These are phyloP conservation scores for Chinchilla lanigera DNA, from an alignment of 2,113 vertebrate species.

Conservation along the genomic window DNA sequence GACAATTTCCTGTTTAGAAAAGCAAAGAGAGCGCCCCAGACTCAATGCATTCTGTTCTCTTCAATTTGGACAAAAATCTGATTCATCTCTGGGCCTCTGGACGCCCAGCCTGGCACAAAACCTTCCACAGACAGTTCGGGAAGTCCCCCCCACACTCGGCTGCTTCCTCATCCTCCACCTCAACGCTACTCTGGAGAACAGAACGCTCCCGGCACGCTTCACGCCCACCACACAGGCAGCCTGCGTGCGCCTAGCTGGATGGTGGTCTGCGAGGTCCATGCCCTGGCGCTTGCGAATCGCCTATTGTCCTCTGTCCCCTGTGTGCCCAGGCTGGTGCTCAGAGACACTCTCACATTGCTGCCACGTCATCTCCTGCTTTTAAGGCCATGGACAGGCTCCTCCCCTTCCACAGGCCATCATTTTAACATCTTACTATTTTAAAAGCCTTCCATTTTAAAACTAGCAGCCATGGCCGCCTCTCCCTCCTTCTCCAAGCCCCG, in stretches of 20 bases:
- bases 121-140: not conserved
- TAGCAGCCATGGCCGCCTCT: not conserved
- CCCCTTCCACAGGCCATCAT: conserved; percentile 57
- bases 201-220: not conserved
- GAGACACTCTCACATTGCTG: conserved; percentile 12
- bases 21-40: not conserved
- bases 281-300: not conserved
- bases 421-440: conserved; percentile 66
- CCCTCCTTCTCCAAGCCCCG: not conserved
- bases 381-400: not conserved
- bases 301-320: not conserved
- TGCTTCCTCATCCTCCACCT: not conserved
- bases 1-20: conserved; percentile 47
- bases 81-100: not conserved
- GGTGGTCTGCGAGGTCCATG: not conserved
- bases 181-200: not conserved
- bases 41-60: not conserved
- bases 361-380: conserved; percentile 21
- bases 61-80: conserved; percentile 21
- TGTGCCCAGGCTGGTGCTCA: conserved; percentile 22
- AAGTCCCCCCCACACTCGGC: not conserved
- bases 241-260: not conserved
- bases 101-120: not conserved
- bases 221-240: not conserved
- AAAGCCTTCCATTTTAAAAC: conserved; percentile 40